Conservation (phyloP, 2,888 invertebrate species). For the Pseudolycoriella hygida region DNA sequence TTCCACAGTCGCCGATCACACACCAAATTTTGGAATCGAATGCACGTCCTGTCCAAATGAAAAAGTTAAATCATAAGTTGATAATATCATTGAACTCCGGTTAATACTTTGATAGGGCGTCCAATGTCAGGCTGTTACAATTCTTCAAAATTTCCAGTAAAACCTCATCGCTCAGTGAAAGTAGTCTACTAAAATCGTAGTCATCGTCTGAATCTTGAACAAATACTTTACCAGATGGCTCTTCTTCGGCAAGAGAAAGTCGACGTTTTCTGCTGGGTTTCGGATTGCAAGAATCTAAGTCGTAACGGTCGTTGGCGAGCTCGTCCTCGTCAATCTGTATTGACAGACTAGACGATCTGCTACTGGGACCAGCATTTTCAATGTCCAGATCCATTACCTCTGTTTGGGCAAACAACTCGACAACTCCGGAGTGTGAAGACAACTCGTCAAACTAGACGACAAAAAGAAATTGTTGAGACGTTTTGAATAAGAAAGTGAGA, state of each 20-base stretch:
- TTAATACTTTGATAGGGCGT: constrained; percentile 22
- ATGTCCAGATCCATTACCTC: too few species aligned
- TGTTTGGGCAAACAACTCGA: too few species aligned
- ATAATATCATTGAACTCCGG: background rate
- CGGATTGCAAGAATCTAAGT: too few species aligned
- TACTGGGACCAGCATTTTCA: too few species aligned
- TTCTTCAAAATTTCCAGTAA: constrained; percentile 24
- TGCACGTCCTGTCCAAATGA: constrained; percentile 18
- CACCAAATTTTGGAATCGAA: constrained; percentile 20
- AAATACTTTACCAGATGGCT: background rate
- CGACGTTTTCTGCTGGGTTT: constrained; percentile 1
- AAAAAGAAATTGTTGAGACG: too few species aligned
- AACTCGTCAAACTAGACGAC: too few species aligned
- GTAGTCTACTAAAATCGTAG: background rate
- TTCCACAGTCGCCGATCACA: constrained; percentile 25
- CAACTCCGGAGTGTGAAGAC: too few species aligned
- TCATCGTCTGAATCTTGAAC: background rate
- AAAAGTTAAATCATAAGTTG: background rate
- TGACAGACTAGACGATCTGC: too few species aligned
- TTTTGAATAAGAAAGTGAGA: too few species aligned
- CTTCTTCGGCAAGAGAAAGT: background rate
- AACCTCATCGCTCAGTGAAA: constrained; percentile 22
- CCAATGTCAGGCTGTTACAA: constrained; percentile 21
- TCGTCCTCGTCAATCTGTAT: too few species aligned
- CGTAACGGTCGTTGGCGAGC: too few species aligned